Evolutionary conservation across 2,113 vertebrate species (phyloP).

Genomic region (Nerophis ophidion): DNA sequence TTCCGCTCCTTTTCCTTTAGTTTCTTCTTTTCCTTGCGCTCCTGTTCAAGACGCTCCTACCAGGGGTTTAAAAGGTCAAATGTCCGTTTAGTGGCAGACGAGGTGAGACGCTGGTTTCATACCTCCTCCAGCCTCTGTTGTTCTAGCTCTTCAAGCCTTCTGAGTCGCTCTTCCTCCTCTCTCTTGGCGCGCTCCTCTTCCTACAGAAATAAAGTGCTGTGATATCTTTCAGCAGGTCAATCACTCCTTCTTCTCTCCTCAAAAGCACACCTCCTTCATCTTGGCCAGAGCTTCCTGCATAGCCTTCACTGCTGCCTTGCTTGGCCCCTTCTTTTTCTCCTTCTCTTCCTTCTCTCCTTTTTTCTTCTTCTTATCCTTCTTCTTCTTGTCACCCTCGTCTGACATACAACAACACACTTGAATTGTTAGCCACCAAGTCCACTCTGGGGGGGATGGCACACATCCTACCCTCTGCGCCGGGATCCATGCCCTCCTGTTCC

Average conservation of each 20-base stretch:
- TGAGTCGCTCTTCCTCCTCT: conserved; percentile 86
- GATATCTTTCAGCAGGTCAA: fast-evolving
- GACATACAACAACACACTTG: background rate
- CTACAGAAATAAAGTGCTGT: conserved; percentile 10
- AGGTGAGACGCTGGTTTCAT: background rate
- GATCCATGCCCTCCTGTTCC: conserved; percentile 74
- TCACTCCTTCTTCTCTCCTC: background rate
- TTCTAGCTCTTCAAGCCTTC: conserved; percentile 86
- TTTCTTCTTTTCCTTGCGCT: conserved; percentile 93
- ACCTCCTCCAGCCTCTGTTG: conserved; percentile 90
- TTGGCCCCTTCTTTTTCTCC: conserved; percentile 95
- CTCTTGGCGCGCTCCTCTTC: conserved; percentile 87
- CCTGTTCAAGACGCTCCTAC: conserved; percentile 91
- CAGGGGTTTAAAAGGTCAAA: background rate
- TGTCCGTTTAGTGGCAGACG: background rate
- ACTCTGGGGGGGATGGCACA: background rate
- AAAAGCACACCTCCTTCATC: conserved; percentile 79
- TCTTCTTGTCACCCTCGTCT: conserved; percentile 88
- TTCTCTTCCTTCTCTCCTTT: conserved; percentile 80
- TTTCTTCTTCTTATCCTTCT: conserved; percentile 95
- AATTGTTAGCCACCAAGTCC: background rate
- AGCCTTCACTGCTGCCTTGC: conserved; percentile 93
- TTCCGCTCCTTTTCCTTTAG: conserved; percentile 97
- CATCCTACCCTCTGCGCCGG: conserved; percentile 74
- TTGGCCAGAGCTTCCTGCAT: conserved; percentile 95